These are phyloP conservation scores for Melanostigma gelatinosum DNA, from an alignment of 2,113 vertebrate genomes.

Conservation along the genomic window DNA sequence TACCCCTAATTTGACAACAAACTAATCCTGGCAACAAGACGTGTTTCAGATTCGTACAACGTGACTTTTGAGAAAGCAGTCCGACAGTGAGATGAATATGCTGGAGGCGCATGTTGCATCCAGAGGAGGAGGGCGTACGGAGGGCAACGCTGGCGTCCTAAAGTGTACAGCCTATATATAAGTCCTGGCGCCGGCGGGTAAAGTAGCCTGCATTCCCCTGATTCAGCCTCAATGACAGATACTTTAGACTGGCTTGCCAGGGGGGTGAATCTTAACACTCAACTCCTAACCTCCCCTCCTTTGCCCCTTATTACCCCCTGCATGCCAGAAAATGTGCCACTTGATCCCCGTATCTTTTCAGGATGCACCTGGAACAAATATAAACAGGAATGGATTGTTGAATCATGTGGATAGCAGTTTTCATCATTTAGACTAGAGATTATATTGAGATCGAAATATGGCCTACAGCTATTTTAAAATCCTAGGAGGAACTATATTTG, in stretches of 20 bases:
- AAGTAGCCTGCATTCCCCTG: constrained; percentile 64
- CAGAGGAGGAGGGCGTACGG: constrained; percentile 31
- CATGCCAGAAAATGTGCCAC: constrained; percentile 28
- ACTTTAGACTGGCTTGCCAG: constrained; percentile 38
- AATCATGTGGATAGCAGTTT: background rate
- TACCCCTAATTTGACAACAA: constrained; percentile 32
- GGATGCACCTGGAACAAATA: background rate
- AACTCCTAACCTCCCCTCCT: constrained; percentile 32
- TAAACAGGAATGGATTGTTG: background rate
- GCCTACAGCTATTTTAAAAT: background rate
- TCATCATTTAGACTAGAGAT: background rate
- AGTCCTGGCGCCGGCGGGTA: constrained; percentile 48
- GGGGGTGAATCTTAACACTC: constrained; percentile 27
- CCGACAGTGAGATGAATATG: constrained; percentile 43
- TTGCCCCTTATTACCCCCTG: background rate
- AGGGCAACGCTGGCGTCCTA: constrained; percentile 28
- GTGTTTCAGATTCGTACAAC: constrained; percentile 13
- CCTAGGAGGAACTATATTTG: no score
- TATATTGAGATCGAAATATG: no score
- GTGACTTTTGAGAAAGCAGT: constrained; percentile 20
- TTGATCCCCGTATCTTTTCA: background rate
- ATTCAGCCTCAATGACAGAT: constrained; percentile 70
- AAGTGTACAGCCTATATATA: constrained; percentile 61
- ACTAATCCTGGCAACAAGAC: constrained; percentile 33
- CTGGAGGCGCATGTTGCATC: constrained; percentile 25